phyloP scores from a whole-genome alignment of 1,140 invertebrate genomes.

The Tetramorium alpestre region DNA sequence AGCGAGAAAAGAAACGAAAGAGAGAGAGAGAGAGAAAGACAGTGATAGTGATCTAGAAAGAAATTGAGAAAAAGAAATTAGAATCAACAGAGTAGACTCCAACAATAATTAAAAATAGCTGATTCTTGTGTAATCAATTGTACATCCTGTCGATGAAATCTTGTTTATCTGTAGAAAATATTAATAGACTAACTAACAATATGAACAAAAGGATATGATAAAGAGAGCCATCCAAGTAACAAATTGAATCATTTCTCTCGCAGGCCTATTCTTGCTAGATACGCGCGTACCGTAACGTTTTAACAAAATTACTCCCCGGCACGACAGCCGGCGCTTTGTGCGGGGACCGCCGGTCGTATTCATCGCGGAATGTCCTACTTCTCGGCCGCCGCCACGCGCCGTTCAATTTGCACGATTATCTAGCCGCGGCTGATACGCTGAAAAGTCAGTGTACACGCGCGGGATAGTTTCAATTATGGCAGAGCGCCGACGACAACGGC shows the following conservation, averaged over 20 bases:
- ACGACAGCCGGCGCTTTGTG: constrained; percentile 11
- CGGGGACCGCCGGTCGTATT: not conserved
- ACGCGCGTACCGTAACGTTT: not conserved
- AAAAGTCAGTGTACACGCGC: constrained; percentile 20
- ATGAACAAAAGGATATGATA: not conserved
- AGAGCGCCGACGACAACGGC: not conserved
- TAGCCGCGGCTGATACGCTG: constrained; percentile 18
- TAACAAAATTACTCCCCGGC: constrained; percentile 8
- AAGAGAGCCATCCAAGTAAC: not conserved
- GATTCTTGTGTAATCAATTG: not conserved
- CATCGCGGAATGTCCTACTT: constrained; percentile 21
- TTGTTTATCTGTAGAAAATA: not conserved
- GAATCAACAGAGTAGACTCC: not conserved
- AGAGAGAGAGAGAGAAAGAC: not conserved
- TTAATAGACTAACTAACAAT: not conserved
- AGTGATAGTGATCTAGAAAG: too few relatives aligned
- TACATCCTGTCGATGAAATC: not conserved
- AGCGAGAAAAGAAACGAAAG: not conserved
- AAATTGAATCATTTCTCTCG: not conserved
- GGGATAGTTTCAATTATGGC: constrained; percentile 32
- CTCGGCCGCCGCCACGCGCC: constrained; percentile 22
- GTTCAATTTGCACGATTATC: constrained; percentile 57
- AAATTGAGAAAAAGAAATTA: not conserved
- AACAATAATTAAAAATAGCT: not conserved
- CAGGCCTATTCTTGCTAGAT: not conserved